A percentile compares a stretch with the other conserved stretches of the same genome.
Evolutionary conservation across 2,113 vertebrate species (phyloP).

Genomic region (Ginglymostoma cirratum): DNA sequence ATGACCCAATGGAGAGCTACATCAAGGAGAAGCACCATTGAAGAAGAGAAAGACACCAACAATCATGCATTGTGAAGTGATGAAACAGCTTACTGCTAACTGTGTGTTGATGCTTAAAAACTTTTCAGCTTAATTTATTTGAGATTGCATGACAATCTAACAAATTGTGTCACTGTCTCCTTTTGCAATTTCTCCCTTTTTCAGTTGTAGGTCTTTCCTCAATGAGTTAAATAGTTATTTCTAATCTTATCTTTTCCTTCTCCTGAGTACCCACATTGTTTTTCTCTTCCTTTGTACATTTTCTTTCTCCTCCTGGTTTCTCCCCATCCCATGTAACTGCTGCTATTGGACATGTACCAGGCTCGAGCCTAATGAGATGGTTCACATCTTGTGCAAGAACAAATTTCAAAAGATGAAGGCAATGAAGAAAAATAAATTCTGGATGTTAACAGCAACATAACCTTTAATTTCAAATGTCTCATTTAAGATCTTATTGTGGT

Average conservation of each 20-base stretch:
- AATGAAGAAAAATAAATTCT: neutral
- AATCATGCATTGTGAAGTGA: neutral
- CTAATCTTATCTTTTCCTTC: neutral
- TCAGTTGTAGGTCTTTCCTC: neutral
- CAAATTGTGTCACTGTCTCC: neutral
- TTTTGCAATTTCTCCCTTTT: neutral
- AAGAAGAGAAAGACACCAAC: neutral
- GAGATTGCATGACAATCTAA: neutral
- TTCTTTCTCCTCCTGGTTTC: neutral
- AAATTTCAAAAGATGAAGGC: neutral
- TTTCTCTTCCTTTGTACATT: neutral
- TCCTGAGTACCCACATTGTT: neutral
- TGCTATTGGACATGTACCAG: neutral
- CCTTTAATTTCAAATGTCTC: neutral
- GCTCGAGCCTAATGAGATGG: neutral
- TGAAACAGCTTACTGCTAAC: neutral
- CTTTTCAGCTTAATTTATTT: neutral
- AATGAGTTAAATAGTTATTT: neutral
- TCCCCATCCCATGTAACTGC: neutral
- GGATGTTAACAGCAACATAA: neutral
- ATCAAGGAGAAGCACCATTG: neutral
- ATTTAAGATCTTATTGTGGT: neutral
- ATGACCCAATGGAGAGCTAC: neutral
- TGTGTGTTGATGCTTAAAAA: neutral
- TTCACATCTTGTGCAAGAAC: neutral